Evolutionary conservation across 2,888 invertebrate species (phyloP), one percentile per base, ranked within the genome.

Genomic region (Corbicula japonica): DNA sequence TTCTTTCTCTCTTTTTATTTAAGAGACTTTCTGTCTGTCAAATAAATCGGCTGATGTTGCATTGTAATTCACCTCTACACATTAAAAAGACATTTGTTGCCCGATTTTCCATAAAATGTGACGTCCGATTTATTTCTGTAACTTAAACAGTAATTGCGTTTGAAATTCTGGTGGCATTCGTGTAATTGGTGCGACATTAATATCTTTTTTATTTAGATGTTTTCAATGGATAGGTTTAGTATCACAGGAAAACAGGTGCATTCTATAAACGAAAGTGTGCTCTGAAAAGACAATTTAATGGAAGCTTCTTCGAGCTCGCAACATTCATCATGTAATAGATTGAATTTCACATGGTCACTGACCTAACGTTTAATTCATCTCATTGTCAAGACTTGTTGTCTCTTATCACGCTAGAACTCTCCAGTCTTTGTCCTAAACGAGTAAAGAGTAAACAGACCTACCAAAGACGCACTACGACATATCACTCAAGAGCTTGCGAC

Each of bases 21-120:
- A 41, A 15, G 12, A 12, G 41, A 12, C 18, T 41, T 61, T 44
- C 28, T 35, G 26, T 41, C 34, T 44, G 28, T 23, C 28, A 61
- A 41, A 61, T 61, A 44, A 61, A 41, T 61, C 28, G 21, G 44
- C 28, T 35, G 44, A 44, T 30, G 44, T 61, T 61, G 44, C 41
- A 61, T 41, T 61, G 26, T 44, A 61, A 44, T 61, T 61, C 61
- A 44, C 28, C 23, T 61, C 21, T 61, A 34, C 30, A 30, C 41
- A 44, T 61, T n/a, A 61, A 44, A 61, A n/a, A 28, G 30, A 41
- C 41, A 44, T 61, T 61, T 61, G 26, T 61, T n/a, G 28, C 28
- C 34, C 28, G 32, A 41, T 41, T 61, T 35, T 26, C 44, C 23
- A 44, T 61, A 44, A 61, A 61, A 28, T 1, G 8, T 23, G 28